phyloP scores from a whole-genome alignment of 2,888 invertebrate species.

The Willowsia nigromaculata region DNA sequence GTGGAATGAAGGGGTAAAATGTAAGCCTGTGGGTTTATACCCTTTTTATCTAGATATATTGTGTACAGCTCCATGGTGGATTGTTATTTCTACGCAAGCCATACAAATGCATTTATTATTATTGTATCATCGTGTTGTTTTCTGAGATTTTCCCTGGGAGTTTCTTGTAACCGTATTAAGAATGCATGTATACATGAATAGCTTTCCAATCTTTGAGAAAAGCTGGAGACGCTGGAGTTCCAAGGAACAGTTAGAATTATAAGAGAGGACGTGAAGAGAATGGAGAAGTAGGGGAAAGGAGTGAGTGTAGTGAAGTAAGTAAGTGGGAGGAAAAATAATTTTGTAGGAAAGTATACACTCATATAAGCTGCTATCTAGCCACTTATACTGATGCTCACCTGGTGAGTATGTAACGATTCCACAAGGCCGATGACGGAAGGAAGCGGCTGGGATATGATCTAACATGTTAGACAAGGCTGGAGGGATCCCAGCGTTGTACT shows the following conservation, averaged over 20 bases:
- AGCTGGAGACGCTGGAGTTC: background rate
- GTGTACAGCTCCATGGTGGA: too few relatives aligned
- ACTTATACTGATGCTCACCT: constrained; percentile 77
- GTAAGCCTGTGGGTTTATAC: background rate
- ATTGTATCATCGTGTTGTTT: constrained; percentile 9
- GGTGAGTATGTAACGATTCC: constrained; percentile 80
- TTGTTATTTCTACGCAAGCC: too few relatives aligned
- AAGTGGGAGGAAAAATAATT: background rate
- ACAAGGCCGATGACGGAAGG: constrained; percentile 80
- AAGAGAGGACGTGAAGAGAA: background rate
- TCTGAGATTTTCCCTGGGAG: background rate
- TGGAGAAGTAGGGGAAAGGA: background rate
- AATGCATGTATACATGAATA: background rate
- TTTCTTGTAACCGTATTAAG: background rate
- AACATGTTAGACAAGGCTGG: constrained; percentile 81
- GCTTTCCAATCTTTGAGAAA: background rate
- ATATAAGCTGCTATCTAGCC: too few relatives aligned
- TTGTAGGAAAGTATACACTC: background rate
- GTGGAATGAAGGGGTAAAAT: background rate
- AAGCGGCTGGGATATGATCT: constrained; percentile 81
- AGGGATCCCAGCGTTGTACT: constrained; percentile 81
- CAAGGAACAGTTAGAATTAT: background rate
- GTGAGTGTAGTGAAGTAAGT: background rate
- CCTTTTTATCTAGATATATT: too few relatives aligned
- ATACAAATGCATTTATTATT: background rate